Evolutionary conservation across 2,888 invertebrate species (phyloP).

Genomic region (Thumatha senex): DNA sequence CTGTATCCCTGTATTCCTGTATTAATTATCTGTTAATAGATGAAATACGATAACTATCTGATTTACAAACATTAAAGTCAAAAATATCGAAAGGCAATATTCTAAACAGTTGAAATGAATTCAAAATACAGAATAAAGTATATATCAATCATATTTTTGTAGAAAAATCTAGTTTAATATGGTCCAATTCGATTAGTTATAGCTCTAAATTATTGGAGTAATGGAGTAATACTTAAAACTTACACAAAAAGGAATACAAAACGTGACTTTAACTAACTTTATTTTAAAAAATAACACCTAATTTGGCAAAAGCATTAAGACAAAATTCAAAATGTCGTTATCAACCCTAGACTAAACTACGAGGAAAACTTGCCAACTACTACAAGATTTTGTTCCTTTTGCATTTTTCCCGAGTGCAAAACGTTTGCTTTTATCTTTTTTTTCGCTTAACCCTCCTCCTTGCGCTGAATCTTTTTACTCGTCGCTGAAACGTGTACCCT

Average conservation of each 20-base stretch:
- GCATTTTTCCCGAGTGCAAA: constrained; percentile 70
- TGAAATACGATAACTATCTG: no score
- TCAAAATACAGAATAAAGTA: not conserved
- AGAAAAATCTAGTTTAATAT: no score
- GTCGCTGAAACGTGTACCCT: constrained; percentile 77
- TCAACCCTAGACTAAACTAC: constrained; percentile 41
- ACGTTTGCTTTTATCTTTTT: constrained; percentile 53
- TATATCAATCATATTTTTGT: not conserved
- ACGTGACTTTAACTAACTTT: not conserved
- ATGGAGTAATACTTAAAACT: not conserved
- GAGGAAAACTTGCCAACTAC: constrained; percentile 74
- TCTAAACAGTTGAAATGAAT: not conserved
- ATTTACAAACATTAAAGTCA: no score
- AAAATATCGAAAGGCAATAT: no score
- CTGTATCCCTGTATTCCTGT: no score
- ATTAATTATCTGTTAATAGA: no score
- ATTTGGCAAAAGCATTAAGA: constrained; percentile 45
- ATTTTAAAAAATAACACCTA: no score
- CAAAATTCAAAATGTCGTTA: constrained; percentile 54
- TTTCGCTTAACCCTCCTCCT: constrained; percentile 52
- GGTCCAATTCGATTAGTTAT: no score
- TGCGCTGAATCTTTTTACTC: constrained; percentile 69
- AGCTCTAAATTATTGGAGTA: no score
- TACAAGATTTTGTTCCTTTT: constrained; percentile 70
- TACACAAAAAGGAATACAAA: not conserved